Conservation (phyloP, 2,113 vertebrate genomes). For the Lycaon pictus region DNA sequence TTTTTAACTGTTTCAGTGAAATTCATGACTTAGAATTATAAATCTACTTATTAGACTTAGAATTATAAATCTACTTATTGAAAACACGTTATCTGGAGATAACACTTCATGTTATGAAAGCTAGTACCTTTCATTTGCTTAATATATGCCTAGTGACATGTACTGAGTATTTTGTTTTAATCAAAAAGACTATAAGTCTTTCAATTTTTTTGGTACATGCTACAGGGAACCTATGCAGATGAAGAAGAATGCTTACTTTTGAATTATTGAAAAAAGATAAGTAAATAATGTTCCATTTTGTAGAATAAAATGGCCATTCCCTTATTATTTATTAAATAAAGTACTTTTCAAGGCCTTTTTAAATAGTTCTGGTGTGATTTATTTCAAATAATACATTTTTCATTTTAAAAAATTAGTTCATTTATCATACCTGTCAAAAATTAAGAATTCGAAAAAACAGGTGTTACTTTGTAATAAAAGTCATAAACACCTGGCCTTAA, state of each 20-base stretch:
- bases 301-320: neutral
- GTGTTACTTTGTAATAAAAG: neutral
- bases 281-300: conserved; percentile 45
- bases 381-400: conserved; percentile 43
- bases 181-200: neutral
- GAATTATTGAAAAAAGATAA: conserved; percentile 46
- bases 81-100: neutral
- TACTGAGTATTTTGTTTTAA: neutral
- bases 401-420: conserved; percentile 28
- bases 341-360: neutral
- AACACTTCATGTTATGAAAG: neutral
- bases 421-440: neutral
- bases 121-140: neutral
- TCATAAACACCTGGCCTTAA: conserved; percentile 10
- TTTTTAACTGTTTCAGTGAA: conserved; percentile 33
- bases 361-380: neutral
- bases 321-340: conserved; percentile 46
- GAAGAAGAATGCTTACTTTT: conserved; percentile 17
- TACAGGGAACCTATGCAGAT: neutral
- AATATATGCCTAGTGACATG: neutral
- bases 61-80: neutral
- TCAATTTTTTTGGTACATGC: neutral
- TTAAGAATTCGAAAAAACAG: conserved; percentile 7
- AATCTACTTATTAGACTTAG: neutral
- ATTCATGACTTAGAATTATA: conserved; percentile 2